These are phyloP conservation scores for Heteromormyrus szaboi DNA, from an alignment of 2,797 vertebrate genomes.

Conservation along the genomic window DNA sequence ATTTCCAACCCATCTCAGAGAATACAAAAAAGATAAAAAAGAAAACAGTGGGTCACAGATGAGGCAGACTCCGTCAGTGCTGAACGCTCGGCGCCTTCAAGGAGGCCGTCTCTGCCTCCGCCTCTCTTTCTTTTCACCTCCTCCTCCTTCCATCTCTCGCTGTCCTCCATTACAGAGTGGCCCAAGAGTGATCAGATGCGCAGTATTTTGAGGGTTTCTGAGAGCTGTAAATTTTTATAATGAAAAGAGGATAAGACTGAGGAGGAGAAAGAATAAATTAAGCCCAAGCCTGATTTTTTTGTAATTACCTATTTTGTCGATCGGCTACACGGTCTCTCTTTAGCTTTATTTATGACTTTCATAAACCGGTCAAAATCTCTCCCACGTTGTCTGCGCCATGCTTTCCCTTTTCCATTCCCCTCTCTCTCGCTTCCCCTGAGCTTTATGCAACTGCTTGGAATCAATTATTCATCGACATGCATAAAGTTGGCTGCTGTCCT, in stretches of 20 bases:
- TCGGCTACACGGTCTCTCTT: neutral
- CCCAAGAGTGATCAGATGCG: neutral
- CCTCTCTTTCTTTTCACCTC: neutral
- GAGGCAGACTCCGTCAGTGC: neutral
- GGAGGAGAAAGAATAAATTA: neutral
- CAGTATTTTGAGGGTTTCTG: neutral
- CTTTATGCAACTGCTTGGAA: conserved; percentile 54
- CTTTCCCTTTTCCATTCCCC: conserved; percentile 14
- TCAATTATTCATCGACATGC: conserved; percentile 70
- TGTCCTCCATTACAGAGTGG: neutral
- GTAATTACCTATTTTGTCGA: neutral
- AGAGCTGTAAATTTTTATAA: neutral
- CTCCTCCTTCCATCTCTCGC: neutral
- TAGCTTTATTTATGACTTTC: neutral
- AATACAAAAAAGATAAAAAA: neutral
- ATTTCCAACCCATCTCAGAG: neutral
- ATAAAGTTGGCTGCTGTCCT: conserved; percentile 64
- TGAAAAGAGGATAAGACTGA: neutral
- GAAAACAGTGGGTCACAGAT: neutral
- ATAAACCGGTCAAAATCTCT: neutral
- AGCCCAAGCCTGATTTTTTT: neutral
- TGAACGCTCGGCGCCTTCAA: neutral
- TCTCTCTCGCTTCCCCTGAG: conserved; percentile 46
- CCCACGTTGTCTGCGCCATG: neutral
- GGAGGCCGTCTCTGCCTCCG: neutral